Evolutionary conservation across 2,797 vertebrate species (phyloP).

Genomic region (Anguilla megastoma): DNA sequence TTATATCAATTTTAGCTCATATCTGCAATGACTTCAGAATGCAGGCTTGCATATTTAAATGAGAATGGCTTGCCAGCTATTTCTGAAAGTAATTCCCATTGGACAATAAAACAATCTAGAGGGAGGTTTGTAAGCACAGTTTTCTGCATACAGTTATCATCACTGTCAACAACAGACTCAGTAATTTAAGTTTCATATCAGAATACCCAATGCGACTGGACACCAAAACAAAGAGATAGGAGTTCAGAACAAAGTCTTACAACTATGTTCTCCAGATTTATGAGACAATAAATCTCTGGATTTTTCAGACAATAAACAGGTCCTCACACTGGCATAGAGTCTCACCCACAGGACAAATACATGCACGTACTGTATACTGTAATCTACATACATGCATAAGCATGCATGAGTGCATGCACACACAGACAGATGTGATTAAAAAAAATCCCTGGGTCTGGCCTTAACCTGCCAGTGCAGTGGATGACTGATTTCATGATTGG

Average conservation of each 20-base stretch:
- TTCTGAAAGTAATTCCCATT: constrained; percentile 24
- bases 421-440: background rate
- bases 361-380: background rate
- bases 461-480: background rate
- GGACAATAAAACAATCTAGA: constrained; percentile 16
- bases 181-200: constrained; percentile 11
- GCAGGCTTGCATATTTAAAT: constrained; percentile 24
- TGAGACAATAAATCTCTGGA: no score
- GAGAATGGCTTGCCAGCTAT: constrained; percentile 18
- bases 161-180: constrained; percentile 1
- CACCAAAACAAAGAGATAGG: background rate
- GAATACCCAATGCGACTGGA: background rate
- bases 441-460: background rate
- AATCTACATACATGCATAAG: background rate
- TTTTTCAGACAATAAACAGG: background rate
- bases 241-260: background rate
- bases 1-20: background rate
- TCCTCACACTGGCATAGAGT: background rate
- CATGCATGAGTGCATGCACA: background rate
- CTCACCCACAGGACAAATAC: background rate
- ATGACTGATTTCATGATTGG: constrained; percentile 6
- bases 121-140: background rate
- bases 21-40: constrained; percentile 33
- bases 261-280: background rate
- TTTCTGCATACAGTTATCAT: constrained; percentile 23